A percentile compares a stretch with the other conserved stretches of the same genome.
These are phyloP conservation scores for Tinea semifulvella DNA, from an alignment of 2,888 invertebrate genomes.

Conservation along the genomic window DNA sequence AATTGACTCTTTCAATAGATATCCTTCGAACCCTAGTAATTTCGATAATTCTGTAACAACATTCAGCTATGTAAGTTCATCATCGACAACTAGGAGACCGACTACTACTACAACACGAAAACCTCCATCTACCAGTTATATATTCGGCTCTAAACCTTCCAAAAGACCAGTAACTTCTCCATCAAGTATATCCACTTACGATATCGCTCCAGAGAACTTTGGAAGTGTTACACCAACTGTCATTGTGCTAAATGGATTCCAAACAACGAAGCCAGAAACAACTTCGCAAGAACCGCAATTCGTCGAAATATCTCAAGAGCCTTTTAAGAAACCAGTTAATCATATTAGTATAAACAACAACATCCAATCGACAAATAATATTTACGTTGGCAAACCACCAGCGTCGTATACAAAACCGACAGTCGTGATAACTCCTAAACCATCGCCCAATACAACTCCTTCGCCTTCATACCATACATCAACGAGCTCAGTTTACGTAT, in stretches of 20 bases:
- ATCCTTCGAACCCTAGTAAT: slow-evolving; percentile 49
- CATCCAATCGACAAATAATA: slow-evolving; percentile 65
- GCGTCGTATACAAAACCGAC: slow-evolving; percentile 69
- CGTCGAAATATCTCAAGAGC: slow-evolving; percentile 62
- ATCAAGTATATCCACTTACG: slow-evolving; percentile 36
- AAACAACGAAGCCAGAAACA: slow-evolving; percentile 36
- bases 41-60: slow-evolving; percentile 48
- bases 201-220: slow-evolving; percentile 42
- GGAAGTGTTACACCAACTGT: slow-evolving; percentile 60
- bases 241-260: slow-evolving; percentile 45
- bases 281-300: slow-evolving; percentile 43
- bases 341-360: slow-evolving; percentile 70
- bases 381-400: slow-evolving; percentile 49
- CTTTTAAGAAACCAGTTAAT: slow-evolving; percentile 53
- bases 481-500: slow-evolving; percentile 27
- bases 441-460: slow-evolving; percentile 52
- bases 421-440: slow-evolving; percentile 75
- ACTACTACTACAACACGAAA: slow-evolving; percentile 37
- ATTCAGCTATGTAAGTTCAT: slow-evolving; percentile 47
- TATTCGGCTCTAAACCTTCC: slow-evolving; percentile 54
- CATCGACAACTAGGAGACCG: slow-evolving; percentile 38
- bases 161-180: slow-evolving; percentile 51
- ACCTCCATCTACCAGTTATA: slow-evolving; percentile 56
- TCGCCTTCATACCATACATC: slow-evolving; percentile 29
- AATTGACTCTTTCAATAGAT: slow-evolving; percentile 53